Evolutionary conservation across 2,888 invertebrate genomes (phyloP).

Genomic region (Teinopalpus imperialis): DNA sequence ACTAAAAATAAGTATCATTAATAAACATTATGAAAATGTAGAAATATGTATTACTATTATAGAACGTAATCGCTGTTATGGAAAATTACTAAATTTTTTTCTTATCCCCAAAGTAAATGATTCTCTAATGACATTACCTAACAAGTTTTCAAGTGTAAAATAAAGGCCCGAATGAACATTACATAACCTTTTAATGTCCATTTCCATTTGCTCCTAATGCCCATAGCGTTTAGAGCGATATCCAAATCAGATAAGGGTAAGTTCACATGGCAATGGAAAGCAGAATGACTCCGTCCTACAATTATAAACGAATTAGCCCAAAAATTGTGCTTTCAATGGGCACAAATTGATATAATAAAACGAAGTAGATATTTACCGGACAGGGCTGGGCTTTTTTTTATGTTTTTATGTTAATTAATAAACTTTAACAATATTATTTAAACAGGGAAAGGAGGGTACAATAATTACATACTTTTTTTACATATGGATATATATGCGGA

Average conservation of each 20-base stretch:
- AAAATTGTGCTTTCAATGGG: conserved; percentile 76
- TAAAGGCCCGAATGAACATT: conserved; percentile 42
- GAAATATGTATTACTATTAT: too few relatives aligned
- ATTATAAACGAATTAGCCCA: conserved; percentile 80
- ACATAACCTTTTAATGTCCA: conserved; percentile 39
- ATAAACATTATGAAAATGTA: too few relatives aligned
- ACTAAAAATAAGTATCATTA: too few relatives aligned
- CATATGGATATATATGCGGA: too few relatives aligned
- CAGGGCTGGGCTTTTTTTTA: conserved; percentile 41
- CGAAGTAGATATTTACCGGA: conserved; percentile 44
- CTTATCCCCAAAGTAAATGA: too few relatives aligned
- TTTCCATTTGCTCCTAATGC: conserved; percentile 58
- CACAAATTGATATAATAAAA: conserved; percentile 82
- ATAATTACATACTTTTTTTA: too few relatives aligned
- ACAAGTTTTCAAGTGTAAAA: conserved; percentile 36
- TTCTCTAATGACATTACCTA: conserved; percentile 14
- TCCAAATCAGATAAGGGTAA: conserved; percentile 64
- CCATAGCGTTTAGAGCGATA: conserved; percentile 41
- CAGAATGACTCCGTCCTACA: conserved; percentile 64
- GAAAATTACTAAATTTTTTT: too few relatives aligned
- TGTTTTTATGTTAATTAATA: too few relatives aligned
- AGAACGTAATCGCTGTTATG: too few relatives aligned
- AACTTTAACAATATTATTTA: too few relatives aligned
- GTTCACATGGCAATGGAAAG: conserved; percentile 56
- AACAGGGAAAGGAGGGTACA: too few relatives aligned